These are phyloP conservation scores for Alexandromys fortis DNA, from an alignment of 2,113 vertebrate species.

Conservation along the genomic window DNA sequence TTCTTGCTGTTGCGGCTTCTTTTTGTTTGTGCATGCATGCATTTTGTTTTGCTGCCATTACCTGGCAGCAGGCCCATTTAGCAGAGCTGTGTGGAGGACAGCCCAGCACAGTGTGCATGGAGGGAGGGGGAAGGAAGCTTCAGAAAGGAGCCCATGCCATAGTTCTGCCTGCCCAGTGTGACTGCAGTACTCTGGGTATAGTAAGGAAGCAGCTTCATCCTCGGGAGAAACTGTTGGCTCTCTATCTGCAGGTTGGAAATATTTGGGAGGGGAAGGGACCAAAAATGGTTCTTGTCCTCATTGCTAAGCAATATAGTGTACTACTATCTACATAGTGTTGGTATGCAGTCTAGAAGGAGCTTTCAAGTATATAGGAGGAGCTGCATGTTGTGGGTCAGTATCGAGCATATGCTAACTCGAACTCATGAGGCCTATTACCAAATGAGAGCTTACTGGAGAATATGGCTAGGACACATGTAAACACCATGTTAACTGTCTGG, in stretches of 20 bases:
- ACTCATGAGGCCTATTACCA: neutral
- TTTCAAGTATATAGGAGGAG: neutral
- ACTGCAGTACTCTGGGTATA: accelerated
- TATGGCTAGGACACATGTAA: neutral
- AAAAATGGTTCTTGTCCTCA: neutral
- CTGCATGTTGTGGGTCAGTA: neutral
- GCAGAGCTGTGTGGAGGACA: neutral
- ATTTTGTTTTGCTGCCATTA: neutral
- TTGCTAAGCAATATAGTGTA: neutral
- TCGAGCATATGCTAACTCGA: neutral
- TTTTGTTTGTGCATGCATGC: neutral
- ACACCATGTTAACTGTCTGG: no score
- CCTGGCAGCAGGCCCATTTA: neutral
- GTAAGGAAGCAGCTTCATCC: neutral
- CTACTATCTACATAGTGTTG: no score
- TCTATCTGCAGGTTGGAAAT: neutral
- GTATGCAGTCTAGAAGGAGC: neutral
- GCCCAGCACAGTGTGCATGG: accelerated
- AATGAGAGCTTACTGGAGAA: neutral
- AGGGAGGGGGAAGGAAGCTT: accelerated
- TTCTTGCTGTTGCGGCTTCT: neutral
- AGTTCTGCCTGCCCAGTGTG: neutral
- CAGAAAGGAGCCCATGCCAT: accelerated
- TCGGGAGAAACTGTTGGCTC: no score
- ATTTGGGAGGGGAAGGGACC: neutral